A percentile compares a stretch with the other conserved stretches of the same genome.
phyloP scores from a whole-genome alignment of 2,888 invertebrate species.

The Lycia hirtaria region DNA sequence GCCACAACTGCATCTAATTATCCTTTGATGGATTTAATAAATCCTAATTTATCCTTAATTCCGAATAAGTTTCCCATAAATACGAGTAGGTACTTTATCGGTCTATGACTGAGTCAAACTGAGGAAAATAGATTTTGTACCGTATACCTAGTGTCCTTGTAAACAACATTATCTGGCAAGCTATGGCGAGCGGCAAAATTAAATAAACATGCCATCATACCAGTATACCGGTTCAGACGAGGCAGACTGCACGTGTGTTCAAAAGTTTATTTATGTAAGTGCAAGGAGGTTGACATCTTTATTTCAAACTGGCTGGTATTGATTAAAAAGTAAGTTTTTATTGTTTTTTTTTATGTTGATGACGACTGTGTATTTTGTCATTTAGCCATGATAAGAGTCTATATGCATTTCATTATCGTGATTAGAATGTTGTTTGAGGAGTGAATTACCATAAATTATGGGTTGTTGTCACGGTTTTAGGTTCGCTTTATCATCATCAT shows the following conservation, averaged over 20 bases:
- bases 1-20: too few relatives aligned
- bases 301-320: not conserved
- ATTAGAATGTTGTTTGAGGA: not conserved
- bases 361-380: too few relatives aligned
- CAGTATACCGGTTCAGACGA: not conserved
- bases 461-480: too few relatives aligned
- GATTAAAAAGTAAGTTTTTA: conserved; percentile 7
- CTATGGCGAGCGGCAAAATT: conserved; percentile 11
- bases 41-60: too few relatives aligned
- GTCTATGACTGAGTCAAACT: conserved; percentile 25
- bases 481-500: too few relatives aligned
- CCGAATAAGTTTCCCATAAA: too few relatives aligned
- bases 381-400: too few relatives aligned
- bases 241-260: conserved; percentile 6
- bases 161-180: conserved; percentile 31
- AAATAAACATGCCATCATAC: not conserved
- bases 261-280: not conserved
- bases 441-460: not conserved
- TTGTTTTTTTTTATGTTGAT: not conserved
- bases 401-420: not conserved
- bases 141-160: conserved; percentile 29
- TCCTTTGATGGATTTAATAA: too few relatives aligned
- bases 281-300: not conserved
- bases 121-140: conserved; percentile 18
- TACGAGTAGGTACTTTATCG: conserved; percentile 16